phyloP scores from a whole-genome alignment of 1,140 invertebrate genomes.

The Gonioctena quinquepunctata region DNA sequence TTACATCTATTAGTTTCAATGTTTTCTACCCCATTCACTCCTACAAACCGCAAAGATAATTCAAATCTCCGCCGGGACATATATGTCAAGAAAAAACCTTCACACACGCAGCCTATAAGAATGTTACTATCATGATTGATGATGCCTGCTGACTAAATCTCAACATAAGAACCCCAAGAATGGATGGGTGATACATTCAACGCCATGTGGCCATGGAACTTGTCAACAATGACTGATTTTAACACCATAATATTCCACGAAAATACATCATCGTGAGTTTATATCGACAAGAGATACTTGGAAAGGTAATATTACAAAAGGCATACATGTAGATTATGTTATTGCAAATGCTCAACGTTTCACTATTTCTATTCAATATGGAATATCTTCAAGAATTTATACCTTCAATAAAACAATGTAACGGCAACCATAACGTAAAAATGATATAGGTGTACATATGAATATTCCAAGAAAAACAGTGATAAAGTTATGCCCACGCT shows the following conservation, averaged over 20 bases:
- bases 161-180: not conserved
- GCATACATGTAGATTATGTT: no score
- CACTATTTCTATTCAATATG: no score
- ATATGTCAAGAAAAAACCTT: conserved; percentile 2
- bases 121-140: conserved; percentile 33
- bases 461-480: not conserved
- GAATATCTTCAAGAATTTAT: not conserved
- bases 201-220: conserved; percentile 18
- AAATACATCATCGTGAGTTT: not conserved
- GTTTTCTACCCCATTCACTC: not conserved
- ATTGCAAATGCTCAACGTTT: no score
- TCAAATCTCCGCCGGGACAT: not conserved
- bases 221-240: conserved; percentile 15
- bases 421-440: not conserved
- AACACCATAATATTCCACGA: not conserved
- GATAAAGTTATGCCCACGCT: not conserved
- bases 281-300: not conserved
- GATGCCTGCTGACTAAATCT: conserved; percentile 26
- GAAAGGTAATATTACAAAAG: not conserved
- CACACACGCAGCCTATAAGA: not conserved
- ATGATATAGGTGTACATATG: not conserved
- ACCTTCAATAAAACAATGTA: not conserved
- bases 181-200: not conserved
- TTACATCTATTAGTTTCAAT: no score
- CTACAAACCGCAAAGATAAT: not conserved